These are phyloP conservation scores for Pantala flavescens DNA, from an alignment of 1,140 invertebrate species.

Conservation along the genomic window DNA sequence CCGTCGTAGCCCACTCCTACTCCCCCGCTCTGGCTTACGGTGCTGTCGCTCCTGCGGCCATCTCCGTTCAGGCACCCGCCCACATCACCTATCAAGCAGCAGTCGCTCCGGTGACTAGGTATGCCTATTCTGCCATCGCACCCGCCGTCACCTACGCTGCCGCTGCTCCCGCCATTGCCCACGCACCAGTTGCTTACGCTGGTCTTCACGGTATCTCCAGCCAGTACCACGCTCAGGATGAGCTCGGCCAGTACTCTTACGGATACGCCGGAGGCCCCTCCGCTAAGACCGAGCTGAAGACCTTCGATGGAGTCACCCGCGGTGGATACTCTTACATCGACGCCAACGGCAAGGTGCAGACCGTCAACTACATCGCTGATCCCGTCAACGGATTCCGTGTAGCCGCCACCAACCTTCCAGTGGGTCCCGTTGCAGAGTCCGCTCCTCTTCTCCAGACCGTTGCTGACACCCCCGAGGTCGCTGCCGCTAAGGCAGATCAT, in stretches of 20 bases:
- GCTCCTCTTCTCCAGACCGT: constrained; percentile 18
- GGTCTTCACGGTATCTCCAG: constrained; percentile 13
- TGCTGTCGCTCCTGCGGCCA: not conserved
- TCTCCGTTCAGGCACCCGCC: constrained; percentile 14
- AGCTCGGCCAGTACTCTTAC: constrained; percentile 29
- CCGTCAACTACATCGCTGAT: constrained; percentile 46
- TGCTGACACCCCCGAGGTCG: constrained; percentile 27
- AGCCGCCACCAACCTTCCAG: constrained; percentile 49
- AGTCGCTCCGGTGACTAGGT: too few relatives aligned
- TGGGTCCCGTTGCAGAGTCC: constrained; percentile 25
- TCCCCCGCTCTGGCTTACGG: not conserved
- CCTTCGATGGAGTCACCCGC: constrained; percentile 28
- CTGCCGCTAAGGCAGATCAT: constrained; percentile 22
- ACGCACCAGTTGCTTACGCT: constrained; percentile 31
- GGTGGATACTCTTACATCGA: constrained; percentile 40
- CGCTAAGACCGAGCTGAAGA: constrained; percentile 28
- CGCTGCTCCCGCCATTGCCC: constrained; percentile 23
- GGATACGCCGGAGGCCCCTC: constrained; percentile 29
- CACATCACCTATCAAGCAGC: constrained; percentile 18
- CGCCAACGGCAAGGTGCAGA: constrained; percentile 35
- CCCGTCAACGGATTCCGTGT: constrained; percentile 49
- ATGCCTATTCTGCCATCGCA: constrained; percentile 20
- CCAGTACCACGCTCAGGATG: constrained; percentile 33
- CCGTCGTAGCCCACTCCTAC: constrained; percentile 7
- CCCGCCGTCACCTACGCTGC: constrained; percentile 29